phyloP scores from a whole-genome alignment of 1,140 invertebrate species.

The Drosophila chauvacae region DNA sequence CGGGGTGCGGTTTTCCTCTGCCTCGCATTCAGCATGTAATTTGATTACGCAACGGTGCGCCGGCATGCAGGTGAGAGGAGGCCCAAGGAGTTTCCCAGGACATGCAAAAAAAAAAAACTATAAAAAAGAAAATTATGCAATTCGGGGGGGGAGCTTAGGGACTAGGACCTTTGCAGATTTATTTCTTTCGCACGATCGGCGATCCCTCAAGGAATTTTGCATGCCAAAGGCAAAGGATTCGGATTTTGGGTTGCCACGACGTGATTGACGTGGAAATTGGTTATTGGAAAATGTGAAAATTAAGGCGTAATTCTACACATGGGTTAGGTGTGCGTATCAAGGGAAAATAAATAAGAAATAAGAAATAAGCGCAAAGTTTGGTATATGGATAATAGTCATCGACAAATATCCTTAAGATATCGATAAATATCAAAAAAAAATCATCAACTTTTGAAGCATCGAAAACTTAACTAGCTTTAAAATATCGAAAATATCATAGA shows the following conservation, averaged over 20 bases:
- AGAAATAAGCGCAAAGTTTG: too few species aligned
- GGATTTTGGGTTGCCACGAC: neutral
- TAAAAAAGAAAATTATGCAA: slow-evolving; percentile 17
- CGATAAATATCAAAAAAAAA: too few species aligned
- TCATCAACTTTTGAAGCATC: too few species aligned
- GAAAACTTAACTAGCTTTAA: too few species aligned
- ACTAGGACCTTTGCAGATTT: slow-evolving; percentile 10
- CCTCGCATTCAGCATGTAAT: slow-evolving; percentile 62
- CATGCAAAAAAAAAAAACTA: slow-evolving; percentile 24
- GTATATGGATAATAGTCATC: too few species aligned
- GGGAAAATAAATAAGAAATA: too few species aligned
- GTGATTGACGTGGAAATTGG: slow-evolving; percentile 36
- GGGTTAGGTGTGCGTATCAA: too few species aligned
- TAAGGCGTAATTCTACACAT: neutral
- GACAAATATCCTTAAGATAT: too few species aligned
- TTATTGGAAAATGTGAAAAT: slow-evolving; percentile 12
- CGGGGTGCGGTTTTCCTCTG: slow-evolving; percentile 13
- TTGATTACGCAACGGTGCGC: slow-evolving; percentile 62
- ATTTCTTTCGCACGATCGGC: slow-evolving; percentile 46
- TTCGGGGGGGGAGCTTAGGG: slow-evolving; percentile 1
- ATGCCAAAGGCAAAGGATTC: slow-evolving; percentile 16
- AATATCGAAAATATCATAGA: too few species aligned
- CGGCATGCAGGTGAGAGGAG: slow-evolving; percentile 48
- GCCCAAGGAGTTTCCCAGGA: slow-evolving; percentile 51
- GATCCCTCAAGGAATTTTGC: slow-evolving; percentile 32